Base-by-base conservation (phyloP, 2,888 invertebrate genomes). In the Ophion costatus region DNA sequence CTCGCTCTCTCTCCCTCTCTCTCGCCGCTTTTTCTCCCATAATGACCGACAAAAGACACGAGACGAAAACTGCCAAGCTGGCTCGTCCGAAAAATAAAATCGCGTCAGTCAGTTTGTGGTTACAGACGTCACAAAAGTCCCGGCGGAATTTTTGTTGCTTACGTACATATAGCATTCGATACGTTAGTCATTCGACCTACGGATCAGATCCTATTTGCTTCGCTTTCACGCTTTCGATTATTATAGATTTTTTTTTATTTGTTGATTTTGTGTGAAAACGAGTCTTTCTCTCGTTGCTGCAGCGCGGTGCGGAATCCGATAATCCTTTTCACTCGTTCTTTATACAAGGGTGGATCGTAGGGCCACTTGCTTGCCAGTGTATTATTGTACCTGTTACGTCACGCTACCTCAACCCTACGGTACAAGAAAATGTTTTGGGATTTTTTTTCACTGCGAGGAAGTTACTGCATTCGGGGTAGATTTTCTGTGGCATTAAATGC, bases 131-230 rank as follows among this genome's bases (percentile, higher is more conserved):
- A 89, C 88, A 90, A 89, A 88, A 88, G 89, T 88, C 45, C 77
- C 64, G 71, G 78, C 89, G 86, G 88, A 90, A 89, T 88, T 90
- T 87, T 90, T 83, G 88, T 86, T 86, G 87, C 86, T 87, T 87
- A 86, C 88, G 38, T 3, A 86, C 88, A 24, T 3, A 33, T 57
- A 17, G 86, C 85, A 91, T 90, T 91, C 91, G 91, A 90, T 90
- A 90, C 90, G 89, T 91, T 89, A 88, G 87, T 90, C 90, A 76
- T 75, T 42, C 63, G 17, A 64, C 57, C 63, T 38, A 42, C 24
- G 59, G 81, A 64, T 77, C 45, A 71, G 75, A 85, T 83, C 79
- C 84, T 84, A 64, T 80, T 87, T 84, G 74, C 61, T 79, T 78
- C 67, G 66, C 76, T 74, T 86, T 59, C 85, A 83, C 82, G 77